Evolutionary conservation across 2,797 vertebrate genomes (phyloP), one percentile per base, ranked within the genome.

Genomic region (Echeneis naucrates): DNA sequence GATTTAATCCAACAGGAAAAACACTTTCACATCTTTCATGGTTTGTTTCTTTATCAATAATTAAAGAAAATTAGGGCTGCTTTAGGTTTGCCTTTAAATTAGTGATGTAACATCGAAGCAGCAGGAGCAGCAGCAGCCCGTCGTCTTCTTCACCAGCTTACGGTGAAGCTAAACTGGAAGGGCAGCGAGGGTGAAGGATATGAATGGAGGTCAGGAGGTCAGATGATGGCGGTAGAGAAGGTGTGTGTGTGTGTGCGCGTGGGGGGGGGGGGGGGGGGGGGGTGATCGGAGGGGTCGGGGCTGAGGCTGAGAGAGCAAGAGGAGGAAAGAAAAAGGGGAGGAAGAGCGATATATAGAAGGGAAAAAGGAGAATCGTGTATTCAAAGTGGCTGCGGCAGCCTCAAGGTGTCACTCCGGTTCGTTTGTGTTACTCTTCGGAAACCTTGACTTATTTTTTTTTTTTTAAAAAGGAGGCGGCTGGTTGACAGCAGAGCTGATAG

Each of bases 341-440:
- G 58, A 80, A 45, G 56, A 72, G 74, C 77, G 68, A 78, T 76
- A 87, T 87, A 87, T 74, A 87, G 84, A n/a, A 68, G 80, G 62
- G 19, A 72, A 78, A 78, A 86, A 78, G 81, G 75, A 84, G 81
- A 84, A 72, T 75, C 74, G 70, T 71, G 84, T 71, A 54, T 85
- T 79, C 55, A 86, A 72, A 81, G 62, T 38, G 64, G 56, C 66
- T 62, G 59, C 64, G 73, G 48, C 73, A 38, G 86, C 86, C 83
- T 84, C 72, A 10, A 82, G 79, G 51, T 60, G 87, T 58, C 44
- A 63, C 88, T 82, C 30, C 59, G 23, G 81, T 66, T 85, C 80
- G 68, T 63, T 40, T 62, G 27, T 50, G 38, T 56, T 62, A 61
- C 61, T 70, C 67, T 47, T 37, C 27, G 17, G 61, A 48, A 65